Conservation (phyloP, 2,888 invertebrate species). For the Carpatolechia fugitivella region DNA sequence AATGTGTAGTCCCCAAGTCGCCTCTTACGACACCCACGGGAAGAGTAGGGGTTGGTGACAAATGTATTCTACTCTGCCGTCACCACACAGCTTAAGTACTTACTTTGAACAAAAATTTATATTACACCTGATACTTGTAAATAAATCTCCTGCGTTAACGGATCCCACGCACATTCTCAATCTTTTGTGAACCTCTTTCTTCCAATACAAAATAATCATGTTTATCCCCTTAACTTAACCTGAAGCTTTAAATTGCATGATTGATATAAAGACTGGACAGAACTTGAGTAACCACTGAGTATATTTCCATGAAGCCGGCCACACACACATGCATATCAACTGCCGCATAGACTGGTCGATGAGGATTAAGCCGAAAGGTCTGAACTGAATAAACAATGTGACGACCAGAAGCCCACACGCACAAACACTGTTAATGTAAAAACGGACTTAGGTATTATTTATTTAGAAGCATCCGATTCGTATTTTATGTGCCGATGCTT, state of each 20-base stretch:
- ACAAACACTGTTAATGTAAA: slow-evolving; percentile 50
- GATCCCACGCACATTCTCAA: too few relatives aligned
- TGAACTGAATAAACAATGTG: slow-evolving; percentile 67
- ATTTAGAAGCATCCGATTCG: slow-evolving; percentile 27
- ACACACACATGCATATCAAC: neutral
- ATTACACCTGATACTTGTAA: too few relatives aligned
- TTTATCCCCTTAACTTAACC: neutral
- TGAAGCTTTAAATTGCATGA: neutral
- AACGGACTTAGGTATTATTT: slow-evolving; percentile 43
- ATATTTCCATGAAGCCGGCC: too few relatives aligned
- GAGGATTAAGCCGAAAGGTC: slow-evolving; percentile 60
- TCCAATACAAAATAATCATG: too few relatives aligned
- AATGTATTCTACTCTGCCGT: too few relatives aligned
- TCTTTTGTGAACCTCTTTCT: too few relatives aligned
- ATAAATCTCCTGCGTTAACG: too few relatives aligned
- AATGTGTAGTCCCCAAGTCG: too few relatives aligned
- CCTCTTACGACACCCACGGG: too few relatives aligned
- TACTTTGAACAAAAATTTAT: too few relatives aligned
- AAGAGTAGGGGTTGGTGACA: too few relatives aligned
- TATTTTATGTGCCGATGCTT: slow-evolving; percentile 2
- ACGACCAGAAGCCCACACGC: slow-evolving; percentile 41
- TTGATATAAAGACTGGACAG: neutral
- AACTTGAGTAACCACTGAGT: neutral
- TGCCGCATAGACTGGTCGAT: slow-evolving; percentile 52
- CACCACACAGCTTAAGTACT: too few relatives aligned